Conservation (phyloP, 2,888 invertebrate species). For the Caradrina kadenii region DNA sequence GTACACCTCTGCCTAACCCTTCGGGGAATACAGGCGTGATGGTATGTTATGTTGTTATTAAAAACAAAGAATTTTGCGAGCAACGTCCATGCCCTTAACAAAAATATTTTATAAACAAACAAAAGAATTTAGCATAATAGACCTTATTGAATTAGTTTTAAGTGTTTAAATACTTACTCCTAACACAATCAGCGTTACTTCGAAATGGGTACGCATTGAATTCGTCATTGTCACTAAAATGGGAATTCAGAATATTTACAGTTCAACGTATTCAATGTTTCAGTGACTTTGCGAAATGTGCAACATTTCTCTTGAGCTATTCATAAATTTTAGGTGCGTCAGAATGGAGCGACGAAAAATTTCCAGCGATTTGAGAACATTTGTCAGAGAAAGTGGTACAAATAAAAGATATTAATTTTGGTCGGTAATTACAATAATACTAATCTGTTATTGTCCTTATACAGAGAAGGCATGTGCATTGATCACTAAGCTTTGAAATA, state of each 20-base stretch:
- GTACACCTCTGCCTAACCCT: no score
- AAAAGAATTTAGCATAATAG: neutral
- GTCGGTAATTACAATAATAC: neutral
- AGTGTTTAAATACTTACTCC: neutral
- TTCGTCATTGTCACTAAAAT: conserved; percentile 17
- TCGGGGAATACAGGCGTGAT: no score
- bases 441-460: no score
- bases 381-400: conserved; percentile 10
- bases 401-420: conserved; percentile 11
- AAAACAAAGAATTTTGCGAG: no score
- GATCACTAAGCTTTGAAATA: no score
- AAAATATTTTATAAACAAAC: neutral
- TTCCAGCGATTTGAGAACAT: conserved; percentile 11
- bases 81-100: no score
- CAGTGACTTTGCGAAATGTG: conserved; percentile 51
- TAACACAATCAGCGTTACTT: neutral
- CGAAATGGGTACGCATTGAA: neutral
- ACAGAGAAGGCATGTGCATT: no score
- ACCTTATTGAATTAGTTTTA: neutral
- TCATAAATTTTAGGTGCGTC: conserved; percentile 39
- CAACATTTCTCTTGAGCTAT: conserved; percentile 42
- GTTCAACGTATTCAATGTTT: conserved; percentile 34
- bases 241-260: conserved; percentile 22
- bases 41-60: no score
- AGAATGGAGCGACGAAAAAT: conserved; percentile 19